A percentile compares a stretch with the other conserved stretches of the same genome.
These are phyloP conservation scores for Lagopus leucura DNA, from an alignment of 2,113 vertebrate species.

Conservation along the genomic window DNA sequence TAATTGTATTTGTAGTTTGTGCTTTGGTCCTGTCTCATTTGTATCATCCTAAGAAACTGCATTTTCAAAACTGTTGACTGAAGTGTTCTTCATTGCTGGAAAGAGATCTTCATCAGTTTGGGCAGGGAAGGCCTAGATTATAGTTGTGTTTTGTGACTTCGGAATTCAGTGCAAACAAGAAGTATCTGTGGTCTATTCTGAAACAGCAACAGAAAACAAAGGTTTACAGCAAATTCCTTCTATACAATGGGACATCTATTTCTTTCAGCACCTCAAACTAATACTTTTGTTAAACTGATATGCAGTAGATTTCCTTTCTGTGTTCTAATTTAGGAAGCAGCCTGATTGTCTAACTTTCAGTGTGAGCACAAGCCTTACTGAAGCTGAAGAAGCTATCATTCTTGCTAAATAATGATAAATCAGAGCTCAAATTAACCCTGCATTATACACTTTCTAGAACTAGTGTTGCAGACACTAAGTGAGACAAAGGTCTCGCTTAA, in stretches of 20 bases:
- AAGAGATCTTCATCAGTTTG: not conserved
- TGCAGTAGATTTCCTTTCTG: not conserved
- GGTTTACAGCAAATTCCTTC: not conserved
- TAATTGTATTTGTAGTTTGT: not conserved
- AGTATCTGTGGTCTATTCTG: not conserved
- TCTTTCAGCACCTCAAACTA: not conserved
- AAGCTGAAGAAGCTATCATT: not conserved
- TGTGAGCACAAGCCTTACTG: not conserved
- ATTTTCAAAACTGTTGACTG: not conserved
- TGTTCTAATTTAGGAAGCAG: not conserved
- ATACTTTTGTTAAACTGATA: not conserved
- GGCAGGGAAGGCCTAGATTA: not conserved
- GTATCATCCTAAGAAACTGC: not conserved
- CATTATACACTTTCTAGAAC: not conserved
- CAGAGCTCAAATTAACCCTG: not conserved
- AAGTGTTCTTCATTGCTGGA: not conserved
- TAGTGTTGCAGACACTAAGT: not conserved
- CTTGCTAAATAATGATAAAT: not conserved
- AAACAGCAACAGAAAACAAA: not conserved
- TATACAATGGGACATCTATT: rapidly evolving
- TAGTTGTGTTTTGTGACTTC: rapidly evolving
- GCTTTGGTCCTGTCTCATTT: not conserved
- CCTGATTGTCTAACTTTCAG: not conserved
- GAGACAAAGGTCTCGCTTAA: not conserved
- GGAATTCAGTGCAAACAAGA: not conserved